phyloP scores from a whole-genome alignment of 1,140 invertebrate genomes.

The Drosophila ohnishii region DNA sequence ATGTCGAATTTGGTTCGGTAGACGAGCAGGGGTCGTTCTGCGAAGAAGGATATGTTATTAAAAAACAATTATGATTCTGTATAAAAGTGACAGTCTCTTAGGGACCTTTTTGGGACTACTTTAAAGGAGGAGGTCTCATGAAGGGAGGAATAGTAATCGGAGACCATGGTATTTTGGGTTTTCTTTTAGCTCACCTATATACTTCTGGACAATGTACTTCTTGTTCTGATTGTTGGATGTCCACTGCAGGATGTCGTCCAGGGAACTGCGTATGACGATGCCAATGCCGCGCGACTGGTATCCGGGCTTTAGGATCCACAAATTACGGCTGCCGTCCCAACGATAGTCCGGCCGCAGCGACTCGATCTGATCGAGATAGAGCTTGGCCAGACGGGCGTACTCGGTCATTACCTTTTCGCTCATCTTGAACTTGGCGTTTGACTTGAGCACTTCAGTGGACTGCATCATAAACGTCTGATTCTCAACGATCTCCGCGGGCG shows the following conservation, averaged over 20 bases:
- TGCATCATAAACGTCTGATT: constrained; percentile 88
- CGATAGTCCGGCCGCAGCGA: constrained; percentile 84
- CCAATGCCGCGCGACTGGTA: constrained; percentile 93
- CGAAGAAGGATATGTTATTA: constrained; percentile 43
- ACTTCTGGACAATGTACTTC: constrained; percentile 95
- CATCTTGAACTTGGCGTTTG: constrained; percentile 83
- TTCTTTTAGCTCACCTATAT: constrained; percentile 88
- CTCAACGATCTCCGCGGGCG: constrained; percentile 84
- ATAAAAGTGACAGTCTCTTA: too few relatives aligned
- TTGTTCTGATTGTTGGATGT: constrained; percentile 85
- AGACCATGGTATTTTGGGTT: not conserved
- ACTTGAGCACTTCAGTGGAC: constrained; percentile 83
- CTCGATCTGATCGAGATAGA: constrained; percentile 86
- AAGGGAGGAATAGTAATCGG: not conserved
- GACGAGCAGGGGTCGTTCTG: constrained; percentile 92
- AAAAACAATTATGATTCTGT: not conserved
- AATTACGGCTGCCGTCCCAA: constrained; percentile 90
- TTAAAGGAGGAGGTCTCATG: not conserved
- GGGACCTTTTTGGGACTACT: not conserved
- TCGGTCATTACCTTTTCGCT: constrained; percentile 82
- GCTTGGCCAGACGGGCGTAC: constrained; percentile 85
- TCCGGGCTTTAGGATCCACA: constrained; percentile 97
- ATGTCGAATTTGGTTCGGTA: constrained; percentile 97
- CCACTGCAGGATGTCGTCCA: constrained; percentile 87
- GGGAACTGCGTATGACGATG: constrained; percentile 86